Evolutionary conservation across 2,113 vertebrate species (phyloP).

Genomic region (Turdus rufiventris): DNA sequence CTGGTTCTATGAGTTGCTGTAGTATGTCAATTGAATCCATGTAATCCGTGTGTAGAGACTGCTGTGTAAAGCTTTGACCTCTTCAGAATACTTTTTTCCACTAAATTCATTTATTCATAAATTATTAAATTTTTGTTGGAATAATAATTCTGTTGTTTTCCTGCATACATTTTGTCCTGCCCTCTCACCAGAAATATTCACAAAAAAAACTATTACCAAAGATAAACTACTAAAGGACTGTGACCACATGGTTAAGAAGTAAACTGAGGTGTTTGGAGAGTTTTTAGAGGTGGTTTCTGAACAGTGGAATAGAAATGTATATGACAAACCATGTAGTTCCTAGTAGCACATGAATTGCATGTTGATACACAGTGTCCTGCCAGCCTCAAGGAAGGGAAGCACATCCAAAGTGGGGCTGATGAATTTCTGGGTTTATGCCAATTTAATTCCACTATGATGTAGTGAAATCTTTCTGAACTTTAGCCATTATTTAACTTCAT

Average conservation of each 20-base stretch:
- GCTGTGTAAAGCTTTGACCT: background rate
- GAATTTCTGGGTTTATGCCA: background rate
- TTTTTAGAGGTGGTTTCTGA: background rate
- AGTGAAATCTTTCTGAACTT: background rate
- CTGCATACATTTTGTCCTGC: background rate
- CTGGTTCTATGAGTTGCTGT: background rate
- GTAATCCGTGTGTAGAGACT: background rate
- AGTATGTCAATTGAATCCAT: background rate
- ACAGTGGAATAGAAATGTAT: background rate
- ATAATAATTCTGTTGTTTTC: background rate
- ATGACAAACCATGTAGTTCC: background rate
- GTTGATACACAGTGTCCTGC: background rate
- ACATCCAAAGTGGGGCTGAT: background rate
- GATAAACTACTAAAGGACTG: background rate
- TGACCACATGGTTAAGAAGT: background rate
- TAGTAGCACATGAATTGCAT: background rate
- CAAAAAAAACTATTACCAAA: background rate
- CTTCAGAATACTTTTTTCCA: background rate
- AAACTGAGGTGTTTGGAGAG: background rate
- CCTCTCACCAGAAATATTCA: background rate
- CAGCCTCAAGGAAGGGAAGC: background rate
- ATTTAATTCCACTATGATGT: background rate
- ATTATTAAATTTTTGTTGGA: background rate
- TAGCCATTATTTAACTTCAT: background rate
- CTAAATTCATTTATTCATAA: background rate